Evolutionary conservation across 2,113 vertebrate genomes (phyloP), one percentile per base, ranked within the genome.

Genomic region (Brienomyrus longianalis): DNA sequence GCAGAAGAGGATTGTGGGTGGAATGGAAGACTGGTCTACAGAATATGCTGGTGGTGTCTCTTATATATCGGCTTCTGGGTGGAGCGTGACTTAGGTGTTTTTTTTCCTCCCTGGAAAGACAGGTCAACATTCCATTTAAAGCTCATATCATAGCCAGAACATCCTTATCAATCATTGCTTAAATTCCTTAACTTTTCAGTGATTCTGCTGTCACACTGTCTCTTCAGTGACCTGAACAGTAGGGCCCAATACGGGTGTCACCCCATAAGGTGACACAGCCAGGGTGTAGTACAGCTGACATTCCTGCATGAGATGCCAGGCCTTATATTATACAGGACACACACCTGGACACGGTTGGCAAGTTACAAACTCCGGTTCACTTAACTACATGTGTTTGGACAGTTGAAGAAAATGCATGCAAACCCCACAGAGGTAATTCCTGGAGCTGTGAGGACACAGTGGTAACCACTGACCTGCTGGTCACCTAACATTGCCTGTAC

Each of bases 11-110:
- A 45, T 17, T 27, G 48, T 27, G 50, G 50, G 6, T n/a, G 9
- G 10, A 52, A 19, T 15, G 2, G 13, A 13, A 21, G 88, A 77
- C 15, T n/a, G 27, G 17, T 48, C 17, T 43, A 17, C 21, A 83
- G 48, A 10, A n/a, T 23, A 11, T 62, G 52, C 35, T 19, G 21
- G 62, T 21, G 35, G 80, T 0, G 3, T 1, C 35, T 3, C 50
- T 62, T 89, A 62, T 89, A 85, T 89, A 59, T 13, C 77, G 5
- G 15, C 21, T 19, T 59, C 88, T 39, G 74, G 88, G 88, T 85
- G 88, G 88, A 19, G 88, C 54, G 0, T 21, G 35, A 62, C 31
- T 87, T 43, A 1, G 11, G 15, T 50, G 88, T 89, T 19, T 83
- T 83, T n/a, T n/a, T 3, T 4, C 17, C 21, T 47, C 54, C n/a